Percentiles rank a stretch among this genome's conserved stretches.
These are phyloP conservation scores for Cyclophora albipunctata DNA, from an alignment of 2,888 invertebrate genomes.

Conservation along the genomic window DNA sequence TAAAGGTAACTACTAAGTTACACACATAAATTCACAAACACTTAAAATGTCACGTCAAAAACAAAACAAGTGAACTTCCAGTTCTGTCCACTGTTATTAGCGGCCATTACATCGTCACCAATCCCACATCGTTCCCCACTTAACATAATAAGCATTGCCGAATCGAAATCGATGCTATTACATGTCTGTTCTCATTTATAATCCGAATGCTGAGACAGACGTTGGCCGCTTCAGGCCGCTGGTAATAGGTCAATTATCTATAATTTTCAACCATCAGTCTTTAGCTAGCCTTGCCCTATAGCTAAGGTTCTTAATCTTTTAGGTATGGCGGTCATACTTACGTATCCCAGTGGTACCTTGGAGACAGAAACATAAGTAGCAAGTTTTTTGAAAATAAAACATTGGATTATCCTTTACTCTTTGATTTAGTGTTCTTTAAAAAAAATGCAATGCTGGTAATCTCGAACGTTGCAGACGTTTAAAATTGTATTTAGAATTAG, in stretches of 20 bases:
- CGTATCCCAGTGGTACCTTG: no score
- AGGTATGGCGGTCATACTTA: no score
- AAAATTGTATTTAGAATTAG: no score
- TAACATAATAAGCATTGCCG: slow-evolving; percentile 72
- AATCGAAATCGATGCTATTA: slow-evolving; percentile 72
- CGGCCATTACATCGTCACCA: slow-evolving; percentile 68
- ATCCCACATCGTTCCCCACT: slow-evolving; percentile 63
- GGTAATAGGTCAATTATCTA: slow-evolving; percentile 70
- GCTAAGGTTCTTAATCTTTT: slow-evolving; percentile 30
- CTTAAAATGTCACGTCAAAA: slow-evolving; percentile 28
- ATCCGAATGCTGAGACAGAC: slow-evolving; percentile 45
- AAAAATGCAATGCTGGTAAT: no score
- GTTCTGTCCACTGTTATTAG: slow-evolving; percentile 54
- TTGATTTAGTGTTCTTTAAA: no score
- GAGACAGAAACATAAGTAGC: no score
- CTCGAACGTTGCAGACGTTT: no score
- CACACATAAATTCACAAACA: no score
- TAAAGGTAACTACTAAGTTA: no score
- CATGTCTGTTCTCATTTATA: slow-evolving; percentile 66
- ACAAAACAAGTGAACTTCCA: slow-evolving; percentile 23
- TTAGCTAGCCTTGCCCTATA: slow-evolving; percentile 51
- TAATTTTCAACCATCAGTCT: slow-evolving; percentile 74
- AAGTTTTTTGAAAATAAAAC: no score
- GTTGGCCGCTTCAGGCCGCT: slow-evolving; percentile 42
- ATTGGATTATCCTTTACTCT: no score